Evolutionary conservation across 1,140 invertebrate genomes (phyloP), one percentile per base, ranked within the genome.

Genomic region (Geopemphigus sp.): DNA sequence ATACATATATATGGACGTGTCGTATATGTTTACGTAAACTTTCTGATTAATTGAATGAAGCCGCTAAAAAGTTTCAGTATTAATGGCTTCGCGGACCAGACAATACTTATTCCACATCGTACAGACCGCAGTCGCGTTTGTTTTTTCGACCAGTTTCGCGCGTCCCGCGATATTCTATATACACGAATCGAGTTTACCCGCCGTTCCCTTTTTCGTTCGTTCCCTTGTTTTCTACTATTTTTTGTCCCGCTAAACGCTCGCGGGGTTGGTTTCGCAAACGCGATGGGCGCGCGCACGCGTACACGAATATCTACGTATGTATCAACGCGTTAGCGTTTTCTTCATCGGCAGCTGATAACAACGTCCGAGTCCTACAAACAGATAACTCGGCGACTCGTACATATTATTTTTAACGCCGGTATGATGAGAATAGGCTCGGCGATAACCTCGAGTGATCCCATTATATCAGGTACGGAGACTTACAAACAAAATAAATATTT

Each of bases 381-480:
- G 26, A 54, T 53, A 54, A 72, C 14, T 45, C 5, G 1, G 12
- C 68, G 24, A 14, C 12, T 45, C 68, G 17, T 72, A 53, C 24
- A 72, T 76, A 59, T 76, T 59, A n/a, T 59, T 61, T 61, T 45
- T 76, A 59, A 29, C 72, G 32, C 32, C 32, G 32, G 32, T 63
- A 63, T 29, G 57, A 63, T 78, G 74, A 78, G 39, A 78, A 78
- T 78, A 78, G 57, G 74, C 57, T 50, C 39, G 29, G 74, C 29
- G 74, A 78, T 78, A 78, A 78, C 74, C 74, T 63, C 74, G 15
- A 78, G 74, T 78, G 45, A 78, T 57, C 74, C 57, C 74, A 39
- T 57, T 76, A 59, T 24, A 76, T 47, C 73, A 76, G 73, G 73
- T 76, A 76, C n/a, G 73, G 56, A 59, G 53, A n/a, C 19, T 76